Percentiles rank a stretch among this genome's conserved stretches.
These are phyloP conservation scores for Cosmia trapezina DNA, from an alignment of 2,888 invertebrate species.

Conservation along the genomic window DNA sequence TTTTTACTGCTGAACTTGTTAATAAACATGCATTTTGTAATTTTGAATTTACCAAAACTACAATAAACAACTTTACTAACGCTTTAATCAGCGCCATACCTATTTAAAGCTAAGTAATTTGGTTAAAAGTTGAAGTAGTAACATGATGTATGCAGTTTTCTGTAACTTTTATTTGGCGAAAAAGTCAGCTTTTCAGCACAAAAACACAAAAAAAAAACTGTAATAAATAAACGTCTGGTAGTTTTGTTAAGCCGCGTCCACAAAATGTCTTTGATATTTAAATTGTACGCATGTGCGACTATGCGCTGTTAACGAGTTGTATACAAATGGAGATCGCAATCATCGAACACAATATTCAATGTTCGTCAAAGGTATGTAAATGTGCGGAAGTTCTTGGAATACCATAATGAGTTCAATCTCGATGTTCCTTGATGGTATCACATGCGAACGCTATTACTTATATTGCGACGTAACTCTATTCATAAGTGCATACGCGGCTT, in stretches of 20 bases:
- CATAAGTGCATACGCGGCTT: slow-evolving; percentile 1
- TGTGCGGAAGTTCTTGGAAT: slow-evolving; percentile 13
- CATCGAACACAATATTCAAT: neutral
- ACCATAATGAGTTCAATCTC: neutral
- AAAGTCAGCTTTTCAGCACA: neutral
- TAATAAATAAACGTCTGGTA: slow-evolving; percentile 14
- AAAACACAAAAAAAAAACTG: neutral
- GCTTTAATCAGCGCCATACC: too few relatives aligned
- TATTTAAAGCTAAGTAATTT: neutral
- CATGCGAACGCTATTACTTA: slow-evolving; percentile 3
- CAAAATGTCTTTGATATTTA: neutral
- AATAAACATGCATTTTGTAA: too few relatives aligned
- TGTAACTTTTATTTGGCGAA: neutral
- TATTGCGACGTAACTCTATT: slow-evolving; percentile 9
- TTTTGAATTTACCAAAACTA: too few relatives aligned
- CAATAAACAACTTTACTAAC: too few relatives aligned
- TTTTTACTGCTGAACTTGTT: too few relatives aligned
- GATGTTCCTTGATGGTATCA: neutral
- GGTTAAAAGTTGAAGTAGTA: slow-evolving; percentile 2
- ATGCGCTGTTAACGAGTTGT: slow-evolving; percentile 9
- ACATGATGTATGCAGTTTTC: slow-evolving; percentile 3
- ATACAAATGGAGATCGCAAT: slow-evolving; percentile 18
- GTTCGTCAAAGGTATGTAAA: slow-evolving; percentile 27
- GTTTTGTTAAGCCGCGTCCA: neutral
- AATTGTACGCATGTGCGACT: neutral